A percentile compares a stretch with the other conserved stretches of the same genome.
phyloP scores from a whole-genome alignment of 1,140 invertebrate genomes.

The Lineus longissimus region DNA sequence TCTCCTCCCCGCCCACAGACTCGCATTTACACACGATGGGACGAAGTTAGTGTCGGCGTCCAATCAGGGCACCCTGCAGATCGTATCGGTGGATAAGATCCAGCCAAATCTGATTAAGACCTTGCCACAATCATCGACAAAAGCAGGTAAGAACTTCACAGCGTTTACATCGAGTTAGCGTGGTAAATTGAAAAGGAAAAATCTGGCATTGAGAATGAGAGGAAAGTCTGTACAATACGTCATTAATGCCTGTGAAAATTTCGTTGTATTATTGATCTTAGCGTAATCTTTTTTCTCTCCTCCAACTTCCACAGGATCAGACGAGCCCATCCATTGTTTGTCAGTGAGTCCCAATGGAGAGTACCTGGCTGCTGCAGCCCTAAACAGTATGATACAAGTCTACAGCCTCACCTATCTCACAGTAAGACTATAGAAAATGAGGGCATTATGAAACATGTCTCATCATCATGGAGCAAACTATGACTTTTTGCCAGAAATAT shows the following conservation, averaged over 20 bases:
- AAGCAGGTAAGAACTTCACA: not conserved
- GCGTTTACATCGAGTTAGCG: too few species aligned
- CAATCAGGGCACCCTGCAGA: slow-evolving; percentile 21
- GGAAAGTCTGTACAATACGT: too few species aligned
- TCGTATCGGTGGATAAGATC: slow-evolving; percentile 19
- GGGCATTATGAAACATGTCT: too few species aligned
- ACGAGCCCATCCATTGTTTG: slow-evolving; percentile 21
- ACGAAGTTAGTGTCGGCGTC: slow-evolving; percentile 23
- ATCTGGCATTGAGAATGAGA: too few species aligned
- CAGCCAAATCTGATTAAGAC: slow-evolving; percentile 6
- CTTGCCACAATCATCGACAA: not conserved
- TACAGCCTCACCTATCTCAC: slow-evolving; percentile 14
- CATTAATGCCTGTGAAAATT: too few species aligned
- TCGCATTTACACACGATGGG: slow-evolving; percentile 24
- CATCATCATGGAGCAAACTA: too few species aligned
- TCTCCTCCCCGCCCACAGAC: slow-evolving; percentile 23
- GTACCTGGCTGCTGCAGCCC: slow-evolving; percentile 21
- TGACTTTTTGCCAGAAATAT: too few species aligned
- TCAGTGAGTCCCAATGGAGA: slow-evolving; percentile 18
- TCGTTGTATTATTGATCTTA: too few species aligned
- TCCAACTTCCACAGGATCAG: slow-evolving; percentile 13
- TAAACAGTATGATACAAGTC: slow-evolving; percentile 18
- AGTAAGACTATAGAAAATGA: too few species aligned
- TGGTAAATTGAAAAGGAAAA: too few species aligned
- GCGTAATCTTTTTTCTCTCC: too few species aligned